These are phyloP conservation scores for Noctua janthina DNA, from an alignment of 2,888 invertebrate species.

Conservation along the genomic window DNA sequence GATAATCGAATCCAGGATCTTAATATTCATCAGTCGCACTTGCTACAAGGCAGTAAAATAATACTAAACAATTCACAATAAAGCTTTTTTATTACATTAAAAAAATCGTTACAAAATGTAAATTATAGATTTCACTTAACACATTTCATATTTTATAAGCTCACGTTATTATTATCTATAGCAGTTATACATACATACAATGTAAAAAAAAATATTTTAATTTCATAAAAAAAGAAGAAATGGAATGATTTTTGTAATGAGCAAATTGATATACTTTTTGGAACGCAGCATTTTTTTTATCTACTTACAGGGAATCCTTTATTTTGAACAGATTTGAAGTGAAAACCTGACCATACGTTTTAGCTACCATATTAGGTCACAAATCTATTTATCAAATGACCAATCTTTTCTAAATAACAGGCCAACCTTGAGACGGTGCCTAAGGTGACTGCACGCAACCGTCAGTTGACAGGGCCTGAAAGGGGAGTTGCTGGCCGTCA, in stretches of 20 bases:
- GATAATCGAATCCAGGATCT: not conserved
- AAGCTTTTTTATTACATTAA: conserved; percentile 66
- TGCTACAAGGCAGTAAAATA: not conserved
- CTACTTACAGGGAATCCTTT: not conserved
- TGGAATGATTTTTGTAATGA: conserved; percentile 57
- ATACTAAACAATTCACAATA: conserved; percentile 39
- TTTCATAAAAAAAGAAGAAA: conserved; percentile 16
- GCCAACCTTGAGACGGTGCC: not conserved
- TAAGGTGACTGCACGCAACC: not conserved
- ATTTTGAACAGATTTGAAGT: not conserved
- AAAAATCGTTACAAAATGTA: conserved; percentile 63
- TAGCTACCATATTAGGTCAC: not conserved
- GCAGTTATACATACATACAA: conserved; percentile 24
- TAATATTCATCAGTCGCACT: not conserved
- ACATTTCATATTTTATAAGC: conserved; percentile 60
- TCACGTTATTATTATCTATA: conserved; percentile 44
- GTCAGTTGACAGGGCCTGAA: not conserved
- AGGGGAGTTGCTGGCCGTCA: not conserved
- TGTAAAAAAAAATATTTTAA: conserved; percentile 1
- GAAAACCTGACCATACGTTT: not conserved
- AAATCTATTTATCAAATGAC: not conserved
- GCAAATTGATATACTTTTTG: conserved; percentile 41
- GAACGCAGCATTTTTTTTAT: conserved; percentile 21
- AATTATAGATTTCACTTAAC: conserved; percentile 53
- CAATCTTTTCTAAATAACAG: not conserved